Conservation (phyloP, 2,797 vertebrate genomes). For the Lepus oiostolus region DNA sequence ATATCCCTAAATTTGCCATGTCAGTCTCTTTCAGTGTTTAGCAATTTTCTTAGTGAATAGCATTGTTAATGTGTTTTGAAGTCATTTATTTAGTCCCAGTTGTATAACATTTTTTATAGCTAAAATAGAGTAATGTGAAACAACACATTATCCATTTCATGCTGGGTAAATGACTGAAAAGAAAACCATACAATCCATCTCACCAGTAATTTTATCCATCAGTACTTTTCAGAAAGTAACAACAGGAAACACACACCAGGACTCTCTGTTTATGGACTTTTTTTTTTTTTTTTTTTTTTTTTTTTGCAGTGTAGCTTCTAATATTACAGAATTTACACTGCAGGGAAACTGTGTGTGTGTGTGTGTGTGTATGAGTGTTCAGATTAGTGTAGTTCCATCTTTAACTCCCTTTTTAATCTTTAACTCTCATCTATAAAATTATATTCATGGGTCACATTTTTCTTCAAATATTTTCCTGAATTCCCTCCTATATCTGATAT, state of each 20-base stretch:
- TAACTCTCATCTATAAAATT: neutral
- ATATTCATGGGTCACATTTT: neutral
- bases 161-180: conserved; percentile 58
- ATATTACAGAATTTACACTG: neutral
- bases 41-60: conserved; percentile 78
- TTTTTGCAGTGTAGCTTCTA: conserved; percentile 40
- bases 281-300: neutral
- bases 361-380: neutral
- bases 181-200: conserved; percentile 62
- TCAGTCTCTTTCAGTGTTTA: conserved; percentile 72
- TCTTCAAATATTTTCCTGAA: neutral
- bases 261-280: conserved; percentile 14
- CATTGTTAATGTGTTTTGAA: conserved; percentile 73
- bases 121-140: conserved; percentile 80
- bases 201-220: conserved; percentile 65
- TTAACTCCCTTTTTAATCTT: neutral
- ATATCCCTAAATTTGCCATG: conserved; percentile 61
- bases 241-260: conserved; percentile 43
- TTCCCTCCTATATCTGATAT: neutral
- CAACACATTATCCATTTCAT: conserved; percentile 75
- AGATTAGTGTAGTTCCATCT: neutral
- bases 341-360: too few relatives aligned
- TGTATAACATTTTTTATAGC: conserved; percentile 69
- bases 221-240: conserved; percentile 9
- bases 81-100: conserved; percentile 81